Base-by-base conservation (phyloP, 2,797 vertebrate species). In the Typhlichthys subterraneus region DNA sequence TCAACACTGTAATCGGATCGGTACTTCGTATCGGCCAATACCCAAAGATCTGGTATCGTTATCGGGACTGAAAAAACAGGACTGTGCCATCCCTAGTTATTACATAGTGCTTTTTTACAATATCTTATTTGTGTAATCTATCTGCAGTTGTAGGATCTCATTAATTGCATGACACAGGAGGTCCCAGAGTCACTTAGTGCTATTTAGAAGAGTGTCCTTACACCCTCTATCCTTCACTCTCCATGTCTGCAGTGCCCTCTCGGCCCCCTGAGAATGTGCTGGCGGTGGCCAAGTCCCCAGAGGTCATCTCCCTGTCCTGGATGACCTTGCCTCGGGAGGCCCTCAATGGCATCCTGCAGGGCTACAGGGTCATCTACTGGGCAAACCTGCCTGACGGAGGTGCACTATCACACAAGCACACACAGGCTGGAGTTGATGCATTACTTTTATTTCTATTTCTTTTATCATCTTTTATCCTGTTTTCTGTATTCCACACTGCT, bases 331-430 rank as follows among this genome's bases (percentile, higher is more conserved):
- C 96, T 13, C 95, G 97, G 86, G 98, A 99, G 70, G 93, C 96
- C 13, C 91, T 99, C 67, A 99, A 99, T 0, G 98, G 97, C 45
- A 97, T 98, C 90, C 95, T 99, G 61, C 97, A 97, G 86, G 98
- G 98, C 19, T 99, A 98, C 90, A 89, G 96, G 61, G 95, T 99
- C 75, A 99, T 99, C 81, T 99, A 96, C 91, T 99, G 97, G 97
- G 96, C 97, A 77, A 99, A 99, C 80, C 94, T 99, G 82, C 93
- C 95, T 65, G 97, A 99, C 0, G 98, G 98, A 95, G 98, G 98
- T 98, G 85, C 0, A 45, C 15, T 50, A 64, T 56, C 47, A 33
- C 15, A 45, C 10, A 19, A 12, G 67, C 12, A 53, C 45, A 48
- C 45, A 60, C 64, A 31, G 2, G 13, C 64, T 48, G 3, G 10